Evolutionary conservation across 1,140 invertebrate genomes (phyloP), one percentile per base, ranked within the genome.

Genomic region (Drosophila hydei): DNA sequence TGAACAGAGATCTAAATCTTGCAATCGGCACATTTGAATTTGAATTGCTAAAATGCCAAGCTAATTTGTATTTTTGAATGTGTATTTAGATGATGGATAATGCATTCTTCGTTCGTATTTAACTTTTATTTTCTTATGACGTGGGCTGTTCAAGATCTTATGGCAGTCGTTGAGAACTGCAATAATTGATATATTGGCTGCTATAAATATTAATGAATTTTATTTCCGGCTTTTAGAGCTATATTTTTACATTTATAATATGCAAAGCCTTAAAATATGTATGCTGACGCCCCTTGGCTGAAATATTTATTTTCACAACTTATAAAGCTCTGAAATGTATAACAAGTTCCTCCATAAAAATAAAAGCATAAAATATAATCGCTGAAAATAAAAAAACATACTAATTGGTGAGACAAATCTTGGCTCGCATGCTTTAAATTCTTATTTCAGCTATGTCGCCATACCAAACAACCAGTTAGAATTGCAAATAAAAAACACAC

Each of bases 41-140:
- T 45, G 43, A 43, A 51, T 60, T 67, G 52, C 52, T 65, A 65
- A 65, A 65, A 58, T 58, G 62, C 42, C 62, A 65, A 65, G 58
- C 52, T 58, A 58, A 48, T 65, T 47, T 65, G 38, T 56, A 30
- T 38, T 27, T 25, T 33, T 16, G 14, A 12, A 43, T 58, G n/a
- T 58, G 11, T 36, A 16, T 58, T 38, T 27, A 48, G 30, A 58
- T 65, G 42, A 65, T 58, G 25, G 62, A 48, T 65, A 21, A 47
- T 58, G 7, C 52, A 65, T 36, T 21, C 54, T 14, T 21, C 16
- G 18, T 43, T 23, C 30, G 27, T 50, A 23, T 23, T 23, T n/a
- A 12, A 21, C 14, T 30, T 11, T 30, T 48, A 5, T 33, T 2
- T 33, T 33, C 4, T 51, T 27, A 6, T 48, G 8, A 6, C 47